phyloP scores from a whole-genome alignment of 2,797 vertebrate genomes.

The Jordanella pulchra region DNA sequence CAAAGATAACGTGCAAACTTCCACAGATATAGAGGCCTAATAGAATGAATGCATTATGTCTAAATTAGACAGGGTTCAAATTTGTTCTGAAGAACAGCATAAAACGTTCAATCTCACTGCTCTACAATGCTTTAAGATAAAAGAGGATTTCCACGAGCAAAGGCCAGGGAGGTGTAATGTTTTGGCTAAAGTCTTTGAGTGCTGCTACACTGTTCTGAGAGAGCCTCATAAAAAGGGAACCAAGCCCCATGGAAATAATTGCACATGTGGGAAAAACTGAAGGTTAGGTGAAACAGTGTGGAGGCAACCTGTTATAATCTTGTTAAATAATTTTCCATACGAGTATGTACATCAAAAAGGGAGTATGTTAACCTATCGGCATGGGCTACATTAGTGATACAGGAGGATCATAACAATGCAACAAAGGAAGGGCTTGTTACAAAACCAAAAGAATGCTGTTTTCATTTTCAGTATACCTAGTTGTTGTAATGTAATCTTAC shows the following conservation, averaged over 20 bases:
- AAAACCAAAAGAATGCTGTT: neutral
- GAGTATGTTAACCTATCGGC: neutral
- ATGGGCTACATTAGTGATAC: neutral
- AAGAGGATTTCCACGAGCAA: neutral
- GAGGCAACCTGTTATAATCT: neutral
- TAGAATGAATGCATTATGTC: slow-evolving; percentile 19
- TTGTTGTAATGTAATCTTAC: neutral
- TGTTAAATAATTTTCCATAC: neutral
- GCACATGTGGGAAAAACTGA: neutral
- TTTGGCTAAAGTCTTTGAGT: neutral
- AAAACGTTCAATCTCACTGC: neutral
- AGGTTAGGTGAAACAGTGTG: neutral
- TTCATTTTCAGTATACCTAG: neutral
- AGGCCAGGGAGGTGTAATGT: neutral
- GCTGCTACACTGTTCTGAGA: neutral
- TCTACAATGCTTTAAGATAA: slow-evolving; percentile 20
- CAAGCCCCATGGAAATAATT: neutral
- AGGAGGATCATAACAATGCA: neutral
- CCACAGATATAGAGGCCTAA: slow-evolving; percentile 6
- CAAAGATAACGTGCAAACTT: slow-evolving; percentile 43
- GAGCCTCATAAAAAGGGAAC: neutral
- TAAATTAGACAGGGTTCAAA: slow-evolving; percentile 40
- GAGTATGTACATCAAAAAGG: neutral
- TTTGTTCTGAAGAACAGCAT: slow-evolving; percentile 12
- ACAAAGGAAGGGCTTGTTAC: neutral